Percentiles rank a stretch among this genome's conserved stretches.
These are phyloP conservation scores for Ondatra zibethicus DNA, from an alignment of 2,113 vertebrate genomes.

Conservation along the genomic window DNA sequence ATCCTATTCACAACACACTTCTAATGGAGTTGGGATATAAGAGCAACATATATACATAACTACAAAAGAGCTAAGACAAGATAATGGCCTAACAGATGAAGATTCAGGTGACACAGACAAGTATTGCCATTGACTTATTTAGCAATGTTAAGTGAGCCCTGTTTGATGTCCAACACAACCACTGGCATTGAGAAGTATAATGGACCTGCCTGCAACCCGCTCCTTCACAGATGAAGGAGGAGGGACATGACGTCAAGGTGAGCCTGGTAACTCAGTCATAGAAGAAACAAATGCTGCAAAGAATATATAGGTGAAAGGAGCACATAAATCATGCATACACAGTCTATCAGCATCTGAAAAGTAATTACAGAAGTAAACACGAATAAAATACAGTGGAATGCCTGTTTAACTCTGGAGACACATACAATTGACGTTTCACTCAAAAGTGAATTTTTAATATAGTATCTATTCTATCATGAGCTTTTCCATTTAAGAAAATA, in stretches of 20 bases:
- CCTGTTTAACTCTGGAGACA: slow-evolving; percentile 31
- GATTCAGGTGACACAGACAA: not conserved
- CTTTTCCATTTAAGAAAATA: slow-evolving; percentile 44
- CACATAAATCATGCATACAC: not conserved
- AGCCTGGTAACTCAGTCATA: too few relatives aligned
- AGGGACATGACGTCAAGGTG: not conserved
- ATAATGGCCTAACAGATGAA: not conserved
- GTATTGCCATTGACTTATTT: slow-evolving; percentile 16
- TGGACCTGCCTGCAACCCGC: not conserved
- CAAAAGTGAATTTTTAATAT: slow-evolving; percentile 1
- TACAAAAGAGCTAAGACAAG: slow-evolving; percentile 25
- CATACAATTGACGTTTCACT: not conserved
- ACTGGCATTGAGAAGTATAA: not conserved
- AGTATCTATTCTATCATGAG: not conserved
- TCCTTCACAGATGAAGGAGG: not conserved
- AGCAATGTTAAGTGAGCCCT: slow-evolving; percentile 6
- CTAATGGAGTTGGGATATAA: not conserved
- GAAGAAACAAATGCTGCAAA: not conserved
- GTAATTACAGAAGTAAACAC: slow-evolving; percentile 27
- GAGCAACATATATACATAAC: not conserved
- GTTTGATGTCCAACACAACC: not conserved
- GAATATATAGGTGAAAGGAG: not conserved
- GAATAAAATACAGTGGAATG: slow-evolving; percentile 26
- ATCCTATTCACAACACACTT: slow-evolving; percentile 9
- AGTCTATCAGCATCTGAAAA: too few relatives aligned